Base-by-base conservation (phyloP, 2,888 invertebrate species). In the Cryptus viduatorius region DNA sequence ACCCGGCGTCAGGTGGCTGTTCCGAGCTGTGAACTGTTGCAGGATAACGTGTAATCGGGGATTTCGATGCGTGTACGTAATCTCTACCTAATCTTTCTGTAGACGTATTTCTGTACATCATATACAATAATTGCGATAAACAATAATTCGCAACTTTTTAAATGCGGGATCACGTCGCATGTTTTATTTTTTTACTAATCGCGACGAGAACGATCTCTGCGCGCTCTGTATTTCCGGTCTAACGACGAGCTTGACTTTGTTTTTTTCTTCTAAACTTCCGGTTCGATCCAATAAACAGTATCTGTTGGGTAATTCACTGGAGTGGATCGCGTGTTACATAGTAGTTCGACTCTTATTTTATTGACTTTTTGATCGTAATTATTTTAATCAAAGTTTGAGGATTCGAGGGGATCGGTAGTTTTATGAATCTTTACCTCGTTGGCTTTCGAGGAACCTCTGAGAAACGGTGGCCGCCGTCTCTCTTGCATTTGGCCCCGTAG, bases 401-500 rank as follows among this genome's bases (percentile, higher is more conserved):
- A 19, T 56, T 56, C 56, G 10, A 56, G 0, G 16, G 16, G 19
- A 12, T 65, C 12, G 7, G 37, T 42, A 37, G 16, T 71, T 29
- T 44, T 48, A 10, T 64, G 10, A 48, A 64, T 19, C 73, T n/a
- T 82, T 91, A 93, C 93, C 92, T 93, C 93, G 86, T 89, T 91
- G 65, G 89, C 77, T 88, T 92, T 93, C 67, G 87, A 86, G 53
- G 91, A 85, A 87, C 90, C 89, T 88, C 92, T 91, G 87, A 92
- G 90, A 89, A 92, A 92, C 86, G 92, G 90, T 87, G 92, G 91
- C 84, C 93, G 91, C 82, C 93, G 92, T 89, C 92, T 91, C 68
- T 92, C 93, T 53, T 82, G 82, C 93, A 92, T 92, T 86, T 92
- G 91, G 87, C 92, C 91, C 72, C 92, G 89, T 72, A 92, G 80